Base-by-base conservation (phyloP, 2,113 vertebrate genomes). In the Naja naja region DNA sequence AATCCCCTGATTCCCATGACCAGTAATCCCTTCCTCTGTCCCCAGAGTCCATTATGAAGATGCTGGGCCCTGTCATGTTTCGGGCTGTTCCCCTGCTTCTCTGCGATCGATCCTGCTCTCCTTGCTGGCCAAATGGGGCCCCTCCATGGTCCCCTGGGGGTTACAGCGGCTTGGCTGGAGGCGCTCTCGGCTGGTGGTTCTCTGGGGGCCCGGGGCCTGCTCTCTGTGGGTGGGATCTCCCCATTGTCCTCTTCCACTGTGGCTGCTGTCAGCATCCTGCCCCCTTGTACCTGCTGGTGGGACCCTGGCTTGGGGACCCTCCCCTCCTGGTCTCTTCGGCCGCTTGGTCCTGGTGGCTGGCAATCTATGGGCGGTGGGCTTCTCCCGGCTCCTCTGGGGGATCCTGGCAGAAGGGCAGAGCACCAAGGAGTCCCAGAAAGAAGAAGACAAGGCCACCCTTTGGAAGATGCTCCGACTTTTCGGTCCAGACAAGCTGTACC, bases 381-480 rank as follows among this genome's bases (percentile, higher is more conserved):
- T 12, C 0, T 74, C 14, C 0, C 23, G 47, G 5, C 27, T 93
- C 53, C 25, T 45, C 1, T 96, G 93, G 93, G 89, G 5, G 12
- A 6, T 69, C 34, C 52, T 2, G 1, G 1, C 22, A 18, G 54
- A 85, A 10, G 5, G 74, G 4, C 18, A 1, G 81, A 91, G 93
- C 12, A 1, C 5, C 0, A 60, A 22, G 0, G 16, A 10, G 0
- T 69, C 91, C 0, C 39, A 89, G 0, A 47, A 47, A 8, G 0
- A 0, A 0, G 69, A n/a, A 14, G 95, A 91, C 0, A 93, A 96
- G 4, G 96, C 92, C 49, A 94, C 98, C 14, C 58, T 98, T 5
- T 0, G 97, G 93, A 97, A 97, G 53, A 97, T 98, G 34, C 0
- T 98, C 2, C n/a, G 3, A 0, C 47, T 98, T 30, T 97, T 1